These are phyloP conservation scores for Xylophagus ater DNA, from an alignment of 2,888 invertebrate species.

Conservation along the genomic window DNA sequence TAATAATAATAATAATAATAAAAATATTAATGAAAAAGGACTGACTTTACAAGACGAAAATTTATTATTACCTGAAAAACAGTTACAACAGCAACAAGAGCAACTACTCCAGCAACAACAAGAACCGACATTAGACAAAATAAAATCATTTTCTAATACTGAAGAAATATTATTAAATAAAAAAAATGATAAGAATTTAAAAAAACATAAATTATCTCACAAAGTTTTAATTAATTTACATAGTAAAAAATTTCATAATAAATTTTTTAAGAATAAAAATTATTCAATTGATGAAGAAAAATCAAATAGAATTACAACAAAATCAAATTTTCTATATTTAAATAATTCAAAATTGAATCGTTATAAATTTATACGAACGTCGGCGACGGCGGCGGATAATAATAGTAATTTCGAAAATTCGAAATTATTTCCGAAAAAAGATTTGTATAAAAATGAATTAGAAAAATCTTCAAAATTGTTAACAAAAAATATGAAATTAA, in stretches of 20 bases:
- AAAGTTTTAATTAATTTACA: conserved; percentile 16
- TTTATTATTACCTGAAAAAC: not conserved
- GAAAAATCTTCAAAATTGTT: too few relatives aligned
- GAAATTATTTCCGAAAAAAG: too few relatives aligned
- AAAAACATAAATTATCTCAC: conserved; percentile 5
- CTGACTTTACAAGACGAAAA: not conserved
- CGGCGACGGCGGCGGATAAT: too few relatives aligned
- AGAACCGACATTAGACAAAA: not conserved
- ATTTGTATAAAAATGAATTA: too few relatives aligned
- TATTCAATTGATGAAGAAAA: conserved; percentile 8
- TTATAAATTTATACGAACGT: conserved; percentile 6
- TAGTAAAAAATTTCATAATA: conserved; percentile 12
- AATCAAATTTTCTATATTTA: too few relatives aligned
- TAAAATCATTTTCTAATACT: not conserved
- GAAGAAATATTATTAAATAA: not conserved
- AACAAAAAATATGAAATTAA: too few relatives aligned
- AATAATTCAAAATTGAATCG: too few relatives aligned
- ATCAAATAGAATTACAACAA: conserved; percentile 2
- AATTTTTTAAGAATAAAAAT: conserved; percentile 6
- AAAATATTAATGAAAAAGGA: not conserved
- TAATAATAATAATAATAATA: not conserved
- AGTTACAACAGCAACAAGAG: not conserved
- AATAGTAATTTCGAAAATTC: too few relatives aligned
- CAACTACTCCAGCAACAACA: not conserved
- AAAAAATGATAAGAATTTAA: conserved; percentile 5